phyloP scores from a whole-genome alignment of 2,888 invertebrate species.

The Tuberolachnus salignus region DNA sequence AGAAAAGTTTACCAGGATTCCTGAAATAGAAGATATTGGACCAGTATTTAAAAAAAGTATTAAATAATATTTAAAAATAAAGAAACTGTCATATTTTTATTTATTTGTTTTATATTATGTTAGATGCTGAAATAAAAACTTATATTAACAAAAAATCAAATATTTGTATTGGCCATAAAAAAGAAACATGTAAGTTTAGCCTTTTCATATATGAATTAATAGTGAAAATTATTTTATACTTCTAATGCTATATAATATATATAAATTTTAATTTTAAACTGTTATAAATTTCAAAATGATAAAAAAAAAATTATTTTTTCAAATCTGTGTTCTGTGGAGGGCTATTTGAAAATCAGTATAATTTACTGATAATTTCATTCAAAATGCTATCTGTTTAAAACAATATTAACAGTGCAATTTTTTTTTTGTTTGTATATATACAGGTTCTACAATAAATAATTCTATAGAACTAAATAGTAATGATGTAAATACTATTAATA shows the following conservation, averaged over 20 bases:
- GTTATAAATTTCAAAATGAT: not conserved
- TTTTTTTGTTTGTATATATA: not conserved
- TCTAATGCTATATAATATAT: too few relatives aligned
- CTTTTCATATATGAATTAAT: not conserved
- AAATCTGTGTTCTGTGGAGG: not conserved
- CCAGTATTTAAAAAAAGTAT: conserved; percentile 30
- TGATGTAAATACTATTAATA: not conserved
- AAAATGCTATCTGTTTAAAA: too few relatives aligned
- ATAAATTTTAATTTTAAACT: not conserved
- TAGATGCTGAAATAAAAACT: conserved; percentile 36
- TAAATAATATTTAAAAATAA: not conserved
- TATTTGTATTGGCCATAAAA: not conserved
- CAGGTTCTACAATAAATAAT: not conserved
- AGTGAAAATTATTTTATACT: not conserved
- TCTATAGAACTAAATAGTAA: not conserved
- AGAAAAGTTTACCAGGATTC: not conserved
- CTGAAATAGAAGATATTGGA: not conserved
- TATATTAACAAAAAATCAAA: conserved; percentile 44
- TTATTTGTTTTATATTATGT: not conserved
- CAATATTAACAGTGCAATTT: too few relatives aligned
- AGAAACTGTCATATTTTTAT: not conserved
- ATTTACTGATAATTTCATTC: not conserved
- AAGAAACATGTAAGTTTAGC: conserved; percentile 7
- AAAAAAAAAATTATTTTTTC: not conserved
- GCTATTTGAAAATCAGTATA: not conserved